These are phyloP conservation scores for Apodemus agrarius DNA, from an alignment of 2,797 vertebrate genomes.

Conservation along the genomic window DNA sequence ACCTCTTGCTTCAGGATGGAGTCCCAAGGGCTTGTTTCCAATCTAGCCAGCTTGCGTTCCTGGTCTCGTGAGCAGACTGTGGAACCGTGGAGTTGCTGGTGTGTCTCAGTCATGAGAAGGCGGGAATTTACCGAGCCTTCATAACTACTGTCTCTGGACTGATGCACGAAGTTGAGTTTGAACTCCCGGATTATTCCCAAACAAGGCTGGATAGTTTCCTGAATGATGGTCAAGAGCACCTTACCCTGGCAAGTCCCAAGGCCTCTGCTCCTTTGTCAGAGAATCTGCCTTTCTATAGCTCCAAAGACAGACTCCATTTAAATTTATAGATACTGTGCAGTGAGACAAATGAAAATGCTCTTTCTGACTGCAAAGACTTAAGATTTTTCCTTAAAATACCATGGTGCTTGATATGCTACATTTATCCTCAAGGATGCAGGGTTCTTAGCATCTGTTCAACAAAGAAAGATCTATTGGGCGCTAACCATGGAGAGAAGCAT, in stretches of 20 bases:
- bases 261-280: background rate
- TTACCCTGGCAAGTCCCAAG: background rate
- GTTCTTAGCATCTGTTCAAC: constrained; percentile 72
- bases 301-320: background rate
- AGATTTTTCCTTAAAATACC: constrained; percentile 63
- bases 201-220: background rate
- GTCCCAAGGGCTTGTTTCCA: background rate
- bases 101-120: background rate
- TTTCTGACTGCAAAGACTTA: constrained; percentile 66
- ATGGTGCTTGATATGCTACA: constrained; percentile 63
- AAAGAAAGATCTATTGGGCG: constrained; percentile 71
- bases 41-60: background rate
- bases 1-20: background rate
- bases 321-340: background rate
- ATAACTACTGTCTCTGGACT: background rate
- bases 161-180: background rate
- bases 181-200: background rate
- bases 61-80: background rate
- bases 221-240: background rate
- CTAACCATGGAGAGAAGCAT: constrained; percentile 51
- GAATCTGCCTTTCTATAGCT: background rate
- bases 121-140: background rate
- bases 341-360: constrained; percentile 14
- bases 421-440: constrained; percentile 74
- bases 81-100: background rate